Evolutionary conservation across 2,888 invertebrate species (phyloP).

Genomic region (Archips xylosteana): DNA sequence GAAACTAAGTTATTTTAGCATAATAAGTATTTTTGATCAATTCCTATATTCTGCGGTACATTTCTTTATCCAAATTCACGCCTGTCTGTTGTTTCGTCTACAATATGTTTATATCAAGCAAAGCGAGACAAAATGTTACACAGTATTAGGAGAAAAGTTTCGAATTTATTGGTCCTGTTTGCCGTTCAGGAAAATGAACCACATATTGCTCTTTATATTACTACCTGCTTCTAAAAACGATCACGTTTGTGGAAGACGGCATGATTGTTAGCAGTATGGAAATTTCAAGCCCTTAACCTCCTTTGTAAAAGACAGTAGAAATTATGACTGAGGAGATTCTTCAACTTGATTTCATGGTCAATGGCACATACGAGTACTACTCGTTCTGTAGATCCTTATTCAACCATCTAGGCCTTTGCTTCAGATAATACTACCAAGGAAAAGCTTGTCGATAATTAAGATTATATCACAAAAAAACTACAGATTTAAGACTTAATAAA

Average conservation of each 20-base stretch:
- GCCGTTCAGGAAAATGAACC: background rate
- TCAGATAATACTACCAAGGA: background rate
- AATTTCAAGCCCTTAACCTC: constrained; percentile 45
- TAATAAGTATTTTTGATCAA: too few relatives aligned
- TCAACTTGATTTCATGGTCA: constrained; percentile 3
- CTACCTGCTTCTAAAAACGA: constrained; percentile 30
- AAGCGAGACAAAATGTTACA: background rate
- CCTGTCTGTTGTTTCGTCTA: too few relatives aligned
- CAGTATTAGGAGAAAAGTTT: background rate
- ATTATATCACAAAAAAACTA: constrained; percentile 20
- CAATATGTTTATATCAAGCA: background rate
- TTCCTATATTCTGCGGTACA: too few relatives aligned
- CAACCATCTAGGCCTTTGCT: background rate
- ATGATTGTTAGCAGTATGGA: constrained; percentile 47
- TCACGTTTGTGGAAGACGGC: constrained; percentile 42
- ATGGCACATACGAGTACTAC: background rate
- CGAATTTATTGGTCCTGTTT: background rate
- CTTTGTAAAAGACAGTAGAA: constrained; percentile 20
- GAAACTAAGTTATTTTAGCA: too few relatives aligned
- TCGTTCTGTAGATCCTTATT: background rate
- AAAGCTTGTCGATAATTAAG: constrained; percentile 9
- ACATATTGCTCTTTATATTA: background rate
- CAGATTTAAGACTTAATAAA: constrained; percentile 35
- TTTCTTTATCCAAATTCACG: too few relatives aligned
- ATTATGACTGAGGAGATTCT: constrained; percentile 16